Evolutionary conservation across 2,113 vertebrate species (phyloP), one percentile per base, ranked within the genome.

Genomic region (Mugil cephalus): DNA sequence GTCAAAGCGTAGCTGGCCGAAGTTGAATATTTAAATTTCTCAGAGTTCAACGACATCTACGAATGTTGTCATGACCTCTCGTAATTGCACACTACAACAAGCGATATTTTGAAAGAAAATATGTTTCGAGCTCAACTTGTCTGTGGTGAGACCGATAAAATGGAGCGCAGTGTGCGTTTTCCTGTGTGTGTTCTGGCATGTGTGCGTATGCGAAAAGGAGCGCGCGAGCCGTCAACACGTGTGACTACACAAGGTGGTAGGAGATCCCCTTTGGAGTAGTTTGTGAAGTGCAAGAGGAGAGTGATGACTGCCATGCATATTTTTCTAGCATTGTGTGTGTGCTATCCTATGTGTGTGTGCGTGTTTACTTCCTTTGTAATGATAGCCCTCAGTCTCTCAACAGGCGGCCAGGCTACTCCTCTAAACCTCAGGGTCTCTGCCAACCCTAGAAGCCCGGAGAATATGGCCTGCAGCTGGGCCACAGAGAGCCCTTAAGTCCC

Each of bases 51-150:
- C 30, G 17, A 74, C 81, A 69, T 79, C 47, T n/a, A 35, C 40
- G 2, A 63, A 50, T 84, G 83, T 86, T 84, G 34, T 79, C 71
- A 69, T 79, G 77, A 82, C 66, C 81, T 68, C 71, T 58, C 1
- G 15, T 85, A 84, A 87, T 84, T 77, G 76, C 48, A 80, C 73
- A 18, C 55, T 78, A 55, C 65, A 75, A 83, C 55, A 75, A 60
- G 80, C 60, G 36, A 78, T 84, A 75, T 88, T 86, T 86, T 53
- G 66, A 86, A 35, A 79, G 84, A 84, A 85, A 86, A 85, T 65
- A 88, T 0, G 54, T 64, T 72, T 77, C 65, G 70, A 68, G 74
- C 74, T 79, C 70, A 17, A 88, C 74, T 84, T 79, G 81, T 77
- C 65, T 76, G 82, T 84, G 80, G 86, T 40, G 43, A 73, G 52